Conservation (phyloP, 2,888 invertebrate genomes). For the Heliconius ismenius region DNA sequence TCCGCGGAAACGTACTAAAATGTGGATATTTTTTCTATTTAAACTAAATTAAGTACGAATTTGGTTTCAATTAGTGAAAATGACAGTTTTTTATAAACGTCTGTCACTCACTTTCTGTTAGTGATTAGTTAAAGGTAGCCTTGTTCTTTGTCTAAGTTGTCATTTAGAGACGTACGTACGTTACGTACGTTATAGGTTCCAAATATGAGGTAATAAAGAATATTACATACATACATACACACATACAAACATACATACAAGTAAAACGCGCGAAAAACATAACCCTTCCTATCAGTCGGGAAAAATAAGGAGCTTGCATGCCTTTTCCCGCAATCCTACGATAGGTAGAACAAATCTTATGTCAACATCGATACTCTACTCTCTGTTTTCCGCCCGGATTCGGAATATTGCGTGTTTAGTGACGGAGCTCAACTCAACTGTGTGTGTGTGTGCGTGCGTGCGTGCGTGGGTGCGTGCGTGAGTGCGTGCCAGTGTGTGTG, state of each 20-base stretch:
- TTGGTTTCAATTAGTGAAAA: conserved; percentile 33
- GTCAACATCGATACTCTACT: neutral
- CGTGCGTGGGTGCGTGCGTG: too few relatives aligned
- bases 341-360: neutral
- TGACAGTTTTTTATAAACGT: conserved; percentile 17
- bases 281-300: too few relatives aligned
- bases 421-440: too few relatives aligned
- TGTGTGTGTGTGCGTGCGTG: too few relatives aligned
- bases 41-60: conserved; percentile 30
- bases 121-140: neutral
- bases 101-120: conserved; percentile 21
- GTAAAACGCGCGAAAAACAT: too few relatives aligned
- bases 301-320: neutral
- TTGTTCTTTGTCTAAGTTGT: neutral
- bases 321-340: neutral
- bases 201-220: too few relatives aligned
- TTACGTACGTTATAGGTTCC: too few relatives aligned
- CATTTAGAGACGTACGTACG: neutral
- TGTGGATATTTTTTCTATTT: conserved; percentile 20
- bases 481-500: too few relatives aligned
- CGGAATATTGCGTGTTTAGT: neutral
- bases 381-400: neutral
- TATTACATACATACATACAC: too few relatives aligned
- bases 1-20: neutral
- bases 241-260: too few relatives aligned